Evolutionary conservation across 1,140 invertebrate species (phyloP).

Genomic region (Episyrphus balteatus): DNA sequence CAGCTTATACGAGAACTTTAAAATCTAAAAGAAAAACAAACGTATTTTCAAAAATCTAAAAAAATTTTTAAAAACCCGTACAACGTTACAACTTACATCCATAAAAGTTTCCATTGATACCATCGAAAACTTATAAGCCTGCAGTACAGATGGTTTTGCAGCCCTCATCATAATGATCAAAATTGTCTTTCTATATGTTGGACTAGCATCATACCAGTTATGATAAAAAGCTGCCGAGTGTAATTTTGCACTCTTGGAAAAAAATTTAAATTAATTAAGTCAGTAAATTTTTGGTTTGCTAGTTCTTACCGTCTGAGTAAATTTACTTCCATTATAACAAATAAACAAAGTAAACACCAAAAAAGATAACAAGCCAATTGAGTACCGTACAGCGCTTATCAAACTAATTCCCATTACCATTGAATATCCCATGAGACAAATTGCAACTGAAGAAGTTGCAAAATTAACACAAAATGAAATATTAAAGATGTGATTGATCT

Average conservation of each 20-base stretch:
- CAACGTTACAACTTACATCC: not conserved
- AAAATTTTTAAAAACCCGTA: not conserved
- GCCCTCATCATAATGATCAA: slow-evolving; percentile 22
- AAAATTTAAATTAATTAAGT: not conserved
- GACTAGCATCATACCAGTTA: slow-evolving; percentile 28
- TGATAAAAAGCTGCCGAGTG: slow-evolving; percentile 20
- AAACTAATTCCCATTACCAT: slow-evolving; percentile 18
- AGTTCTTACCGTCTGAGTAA: slow-evolving; percentile 5
- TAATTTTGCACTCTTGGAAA: slow-evolving; percentile 17
- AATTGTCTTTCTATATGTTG: slow-evolving; percentile 19
- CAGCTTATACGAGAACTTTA: slow-evolving; percentile 4
- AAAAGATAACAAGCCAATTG: slow-evolving; percentile 12
- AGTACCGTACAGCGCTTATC: slow-evolving; percentile 12
- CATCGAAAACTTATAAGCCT: slow-evolving; percentile 19
- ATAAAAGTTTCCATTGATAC: slow-evolving; percentile 16
- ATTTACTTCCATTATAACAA: slow-evolving; percentile 7
- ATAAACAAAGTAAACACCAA: slow-evolving; percentile 9
- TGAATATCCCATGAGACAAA: slow-evolving; percentile 22
- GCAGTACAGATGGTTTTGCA: slow-evolving; percentile 10
- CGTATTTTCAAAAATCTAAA: not conserved
- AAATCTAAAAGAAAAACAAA: slow-evolving; percentile 2
- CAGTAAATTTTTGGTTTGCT: not conserved
- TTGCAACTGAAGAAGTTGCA: slow-evolving; percentile 19
- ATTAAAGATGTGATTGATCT: slow-evolving; percentile 20
- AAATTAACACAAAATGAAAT: slow-evolving; percentile 18